These are phyloP conservation scores for Tetrapedia diversipes DNA, from an alignment of 2,888 invertebrate genomes.

Conservation along the genomic window DNA sequence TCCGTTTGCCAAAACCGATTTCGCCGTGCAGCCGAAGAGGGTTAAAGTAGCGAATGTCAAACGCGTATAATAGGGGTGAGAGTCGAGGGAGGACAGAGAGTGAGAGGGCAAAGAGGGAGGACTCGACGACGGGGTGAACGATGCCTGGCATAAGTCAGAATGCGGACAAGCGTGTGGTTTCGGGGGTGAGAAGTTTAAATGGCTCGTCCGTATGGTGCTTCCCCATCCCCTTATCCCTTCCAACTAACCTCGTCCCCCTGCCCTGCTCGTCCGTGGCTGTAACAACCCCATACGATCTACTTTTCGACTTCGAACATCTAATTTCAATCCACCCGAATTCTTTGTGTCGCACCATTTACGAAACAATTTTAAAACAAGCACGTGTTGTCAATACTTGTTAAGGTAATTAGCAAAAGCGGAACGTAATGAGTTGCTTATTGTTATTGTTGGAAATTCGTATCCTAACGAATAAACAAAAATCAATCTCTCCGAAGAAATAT, in stretches of 20 bases:
- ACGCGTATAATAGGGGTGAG: slow-evolving; percentile 69
- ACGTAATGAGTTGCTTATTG: no score
- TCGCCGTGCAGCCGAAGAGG: slow-evolving; percentile 58
- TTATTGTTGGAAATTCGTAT: no score
- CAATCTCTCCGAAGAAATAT: no score
- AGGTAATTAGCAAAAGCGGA: no score
- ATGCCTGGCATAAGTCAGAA: slow-evolving; percentile 83
- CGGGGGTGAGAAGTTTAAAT: slow-evolving; percentile 82
- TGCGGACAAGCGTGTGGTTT: slow-evolving; percentile 82
- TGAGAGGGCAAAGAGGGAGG: slow-evolving; percentile 68
- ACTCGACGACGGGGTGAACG: slow-evolving; percentile 78
- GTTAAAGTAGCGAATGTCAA: slow-evolving; percentile 74
- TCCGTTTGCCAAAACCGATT: slow-evolving; percentile 39
- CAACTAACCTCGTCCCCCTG: slow-evolving; percentile 36
- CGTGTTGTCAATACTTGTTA: no score
- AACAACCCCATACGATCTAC: slow-evolving; percentile 49
- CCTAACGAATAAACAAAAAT: no score
- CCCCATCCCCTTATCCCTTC: slow-evolving; percentile 66
- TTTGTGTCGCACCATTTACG: no score
- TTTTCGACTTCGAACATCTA: slow-evolving; percentile 54
- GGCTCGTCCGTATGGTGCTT: slow-evolving; percentile 82
- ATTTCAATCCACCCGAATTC: slow-evolving; percentile 50
- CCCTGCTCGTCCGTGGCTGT: slow-evolving; percentile 21
- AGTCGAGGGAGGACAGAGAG: slow-evolving; percentile 53
- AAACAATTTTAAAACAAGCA: no score